Base-by-base conservation (phyloP, 2,888 invertebrate species). In the Hecatera dysodea region DNA sequence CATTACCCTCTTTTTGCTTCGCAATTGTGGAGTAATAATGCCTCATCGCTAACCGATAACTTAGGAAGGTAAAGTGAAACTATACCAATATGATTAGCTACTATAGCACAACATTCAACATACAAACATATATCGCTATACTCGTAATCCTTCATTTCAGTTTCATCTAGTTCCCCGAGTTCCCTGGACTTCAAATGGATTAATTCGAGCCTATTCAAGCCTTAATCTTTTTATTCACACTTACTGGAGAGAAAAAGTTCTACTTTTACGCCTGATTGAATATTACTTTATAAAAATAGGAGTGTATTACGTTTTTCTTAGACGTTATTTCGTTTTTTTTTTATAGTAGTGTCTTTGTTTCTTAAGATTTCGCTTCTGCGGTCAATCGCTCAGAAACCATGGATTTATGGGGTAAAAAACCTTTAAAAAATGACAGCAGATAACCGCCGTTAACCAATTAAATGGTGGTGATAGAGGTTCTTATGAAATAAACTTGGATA, bases 181-280 rank as follows among this genome's bases (percentile, higher is more conserved):
- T 80, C 42, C 36, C 61, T 80, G 80, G 80, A 73, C 50, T 59
- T 67, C 83, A 83, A 83, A 71, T 73, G 55, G 66, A 67, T 72
- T 67, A 64, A 75, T 68, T 70, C 60, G 50, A 68, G 56, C 55
- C 67, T 46, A 59, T 69, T 69, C 56, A 75, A 46, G 50, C 61
- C 56, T 67, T 78, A 80, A 74, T 70, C 67, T 71, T 70, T 67
- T 78, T 82, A 71, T 66, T 66, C 70, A 60, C 62, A 67, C 70
- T 59, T 24, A 64, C 55, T 61, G 33, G 36, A 59, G 71, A 24
- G 24, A 17, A 50, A 60, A 59, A 44, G 44, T 44, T 69, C 39
- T 53, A 50, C 11, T 63, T 78, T 27, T 29, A 53, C 19, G 52
- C n/a, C n/a, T 48, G 56, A 56, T 36, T 75, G 19, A 42, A 50